Conservation (phyloP, 2,888 invertebrate species). For the Cheilosia vulpina region DNA sequence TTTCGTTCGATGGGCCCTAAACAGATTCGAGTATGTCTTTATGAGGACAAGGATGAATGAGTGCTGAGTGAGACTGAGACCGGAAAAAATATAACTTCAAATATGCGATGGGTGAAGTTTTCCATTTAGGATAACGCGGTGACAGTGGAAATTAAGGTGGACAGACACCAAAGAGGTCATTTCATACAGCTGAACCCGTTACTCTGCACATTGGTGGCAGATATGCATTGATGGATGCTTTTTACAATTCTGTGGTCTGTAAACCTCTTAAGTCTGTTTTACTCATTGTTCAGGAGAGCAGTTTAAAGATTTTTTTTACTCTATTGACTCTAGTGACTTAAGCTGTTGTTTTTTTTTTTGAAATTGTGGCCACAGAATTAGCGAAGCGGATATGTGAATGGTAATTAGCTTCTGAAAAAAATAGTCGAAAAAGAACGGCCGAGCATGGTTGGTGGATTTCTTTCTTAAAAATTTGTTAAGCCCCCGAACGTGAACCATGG, state of each 20-base stretch:
- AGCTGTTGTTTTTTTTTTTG: too few relatives aligned
- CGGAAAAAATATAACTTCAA: background rate
- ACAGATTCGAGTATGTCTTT: constrained; percentile 33
- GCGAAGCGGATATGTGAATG: background rate
- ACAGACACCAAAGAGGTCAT: background rate
- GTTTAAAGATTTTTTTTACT: too few relatives aligned
- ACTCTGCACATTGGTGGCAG: background rate
- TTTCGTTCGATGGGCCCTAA: constrained; percentile 51
- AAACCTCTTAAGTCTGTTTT: too few relatives aligned
- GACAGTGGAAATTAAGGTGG: background rate
- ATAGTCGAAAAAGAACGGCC: background rate
- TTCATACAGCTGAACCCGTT: background rate
- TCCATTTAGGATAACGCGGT: constrained; percentile 1
- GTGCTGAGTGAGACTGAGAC: constrained; percentile 2
- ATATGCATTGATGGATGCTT: background rate
- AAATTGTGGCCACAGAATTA: too few relatives aligned
- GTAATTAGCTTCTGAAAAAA: background rate
- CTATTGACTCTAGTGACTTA: too few relatives aligned
- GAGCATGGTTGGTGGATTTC: too few relatives aligned
- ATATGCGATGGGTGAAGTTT: background rate
- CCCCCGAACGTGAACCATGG: too few relatives aligned
- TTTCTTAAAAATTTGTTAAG: too few relatives aligned
- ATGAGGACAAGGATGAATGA: constrained; percentile 44
- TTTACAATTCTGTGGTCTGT: too few relatives aligned
- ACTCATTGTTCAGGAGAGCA: too few relatives aligned